These are phyloP conservation scores for Lepidochrysops patricia DNA, from an alignment of 2,888 invertebrate species.

Conservation along the genomic window DNA sequence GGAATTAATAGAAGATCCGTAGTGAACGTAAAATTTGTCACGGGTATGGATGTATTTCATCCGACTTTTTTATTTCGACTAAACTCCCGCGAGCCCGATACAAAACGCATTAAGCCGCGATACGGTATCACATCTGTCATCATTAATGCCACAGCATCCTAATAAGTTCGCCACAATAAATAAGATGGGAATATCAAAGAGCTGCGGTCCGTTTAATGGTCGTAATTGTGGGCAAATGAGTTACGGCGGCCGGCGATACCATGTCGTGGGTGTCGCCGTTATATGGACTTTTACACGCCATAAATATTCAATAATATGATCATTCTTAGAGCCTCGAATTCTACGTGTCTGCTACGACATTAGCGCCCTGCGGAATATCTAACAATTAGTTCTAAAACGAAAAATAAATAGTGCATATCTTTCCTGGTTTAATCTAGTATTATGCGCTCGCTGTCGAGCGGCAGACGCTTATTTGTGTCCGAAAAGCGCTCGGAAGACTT, in stretches of 20 bases:
- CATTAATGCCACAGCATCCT: conserved; percentile 70
- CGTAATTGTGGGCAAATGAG: conserved; percentile 70
- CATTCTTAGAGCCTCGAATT: conserved; percentile 51
- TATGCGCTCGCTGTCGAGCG: conserved; percentile 56
- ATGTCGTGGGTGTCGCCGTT: conserved; percentile 62
- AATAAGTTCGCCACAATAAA: conserved; percentile 71
- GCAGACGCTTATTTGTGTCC: conserved; percentile 71
- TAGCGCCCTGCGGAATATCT: conserved; percentile 41
- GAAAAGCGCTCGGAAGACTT: conserved; percentile 69
- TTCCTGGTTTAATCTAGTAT: conserved; percentile 39
- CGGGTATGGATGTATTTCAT: conserved; percentile 42
- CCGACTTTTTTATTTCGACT: conserved; percentile 39
- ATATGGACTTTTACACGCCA: conserved; percentile 66
- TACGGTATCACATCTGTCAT: conserved; percentile 67
- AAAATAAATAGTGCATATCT: conserved; percentile 29
- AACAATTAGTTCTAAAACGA: conserved; percentile 38
- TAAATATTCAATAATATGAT: conserved; percentile 65
- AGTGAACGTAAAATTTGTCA: conserved; percentile 30
- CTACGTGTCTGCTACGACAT: conserved; percentile 42
- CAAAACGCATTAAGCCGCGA: conserved; percentile 54
- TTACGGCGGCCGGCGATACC: conserved; percentile 53
- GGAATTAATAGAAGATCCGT: not conserved
- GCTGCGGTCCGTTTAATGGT: conserved; percentile 67
- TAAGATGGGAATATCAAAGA: conserved; percentile 66
- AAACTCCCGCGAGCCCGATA: conserved; percentile 41